Evolutionary conservation across 2,113 vertebrate genomes (phyloP).

Genomic region (Megaleporinus macrocephalus): DNA sequence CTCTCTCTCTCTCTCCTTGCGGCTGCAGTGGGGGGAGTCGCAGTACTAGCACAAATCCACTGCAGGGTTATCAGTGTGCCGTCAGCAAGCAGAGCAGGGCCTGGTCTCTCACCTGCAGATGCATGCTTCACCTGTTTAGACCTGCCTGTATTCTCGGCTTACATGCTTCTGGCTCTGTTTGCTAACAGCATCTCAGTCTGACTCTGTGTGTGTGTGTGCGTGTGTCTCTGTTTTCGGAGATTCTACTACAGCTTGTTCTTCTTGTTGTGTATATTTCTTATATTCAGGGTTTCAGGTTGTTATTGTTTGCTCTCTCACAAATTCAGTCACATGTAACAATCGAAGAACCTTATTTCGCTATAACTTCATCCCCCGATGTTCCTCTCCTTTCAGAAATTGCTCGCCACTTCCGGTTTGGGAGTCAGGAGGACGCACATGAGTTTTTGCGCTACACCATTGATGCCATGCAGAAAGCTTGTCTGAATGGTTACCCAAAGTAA

Average conservation of each 20-base stretch:
- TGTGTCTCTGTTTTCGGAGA: background rate
- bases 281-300: too few relatives aligned
- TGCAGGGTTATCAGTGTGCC: background rate
- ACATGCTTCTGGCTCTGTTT: background rate
- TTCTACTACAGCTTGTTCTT: conserved; percentile 9
- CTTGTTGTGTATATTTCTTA: background rate
- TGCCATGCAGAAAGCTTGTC: conserved; percentile 96
- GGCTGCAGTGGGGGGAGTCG: conserved; percentile 58
- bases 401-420: conserved; percentile 90
- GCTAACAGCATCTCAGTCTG: background rate
- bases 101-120: background rate
- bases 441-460: conserved; percentile 94
- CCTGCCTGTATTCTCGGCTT: background rate
- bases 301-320: too few relatives aligned
- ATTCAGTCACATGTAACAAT: too few relatives aligned
- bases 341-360: too few relatives aligned
- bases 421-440: conserved; percentile 95
- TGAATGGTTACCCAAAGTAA: conserved; percentile 90
- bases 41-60: conserved; percentile 62
- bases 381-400: conserved; percentile 84
- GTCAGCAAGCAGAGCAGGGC: background rate
- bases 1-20: conserved; percentile 74
- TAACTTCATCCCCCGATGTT: background rate
- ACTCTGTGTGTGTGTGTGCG: background rate
- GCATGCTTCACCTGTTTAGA: background rate